These are phyloP conservation scores for Anthopleura sola DNA, from an alignment of 64 coral and sea anemone genomes.

Conservation along the genomic window DNA sequence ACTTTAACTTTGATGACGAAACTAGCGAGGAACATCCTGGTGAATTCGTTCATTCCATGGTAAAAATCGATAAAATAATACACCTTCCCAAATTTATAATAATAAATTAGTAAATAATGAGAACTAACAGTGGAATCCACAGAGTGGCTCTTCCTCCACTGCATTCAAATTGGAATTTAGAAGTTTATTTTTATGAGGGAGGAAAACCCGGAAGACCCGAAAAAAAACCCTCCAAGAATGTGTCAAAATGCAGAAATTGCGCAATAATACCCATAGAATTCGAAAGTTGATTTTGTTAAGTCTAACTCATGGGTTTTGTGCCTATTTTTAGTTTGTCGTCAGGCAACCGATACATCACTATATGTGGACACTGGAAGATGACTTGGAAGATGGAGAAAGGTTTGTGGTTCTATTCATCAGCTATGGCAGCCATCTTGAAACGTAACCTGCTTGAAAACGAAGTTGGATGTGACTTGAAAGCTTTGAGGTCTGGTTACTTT, in stretches of 20 bases:
- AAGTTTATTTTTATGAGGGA: too few relatives aligned
- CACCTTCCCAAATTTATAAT: too few relatives aligned
- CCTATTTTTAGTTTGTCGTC: background rate
- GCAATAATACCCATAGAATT: too few relatives aligned
- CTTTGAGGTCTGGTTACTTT: background rate
- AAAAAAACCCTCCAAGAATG: too few relatives aligned
- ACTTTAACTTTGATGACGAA: slow-evolving; percentile 12
- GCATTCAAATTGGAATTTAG: too few relatives aligned
- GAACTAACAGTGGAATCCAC: too few relatives aligned
- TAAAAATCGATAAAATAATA: background rate
- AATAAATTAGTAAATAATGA: too few relatives aligned
- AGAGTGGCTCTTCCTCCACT: too few relatives aligned
- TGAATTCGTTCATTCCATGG: slow-evolving; percentile 22
- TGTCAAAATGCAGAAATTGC: too few relatives aligned
- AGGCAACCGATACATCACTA: background rate
- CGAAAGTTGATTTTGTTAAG: too few relatives aligned
- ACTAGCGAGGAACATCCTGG: background rate
- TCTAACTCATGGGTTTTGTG: background rate
- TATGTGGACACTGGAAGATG: background rate
- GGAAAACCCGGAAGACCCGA: too few relatives aligned
- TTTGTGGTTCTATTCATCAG: background rate
- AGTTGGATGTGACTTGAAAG: background rate
- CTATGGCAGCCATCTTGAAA: background rate
- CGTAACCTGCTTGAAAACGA: background rate
- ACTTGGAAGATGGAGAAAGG: background rate